Conservation (phyloP, 2,797 vertebrate species). For the Netta rufina region DNA sequence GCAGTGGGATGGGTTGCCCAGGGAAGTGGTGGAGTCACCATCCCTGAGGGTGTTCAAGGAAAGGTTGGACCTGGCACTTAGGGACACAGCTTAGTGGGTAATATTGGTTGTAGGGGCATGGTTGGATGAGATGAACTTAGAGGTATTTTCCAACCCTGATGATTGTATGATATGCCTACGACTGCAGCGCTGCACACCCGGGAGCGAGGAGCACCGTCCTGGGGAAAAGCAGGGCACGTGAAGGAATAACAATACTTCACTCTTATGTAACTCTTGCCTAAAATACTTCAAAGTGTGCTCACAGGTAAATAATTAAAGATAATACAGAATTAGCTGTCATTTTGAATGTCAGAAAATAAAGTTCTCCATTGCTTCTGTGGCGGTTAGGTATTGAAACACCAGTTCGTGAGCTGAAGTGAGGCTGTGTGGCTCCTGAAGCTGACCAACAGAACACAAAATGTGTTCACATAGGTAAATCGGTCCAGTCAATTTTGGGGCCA, state of each 20-base stretch:
- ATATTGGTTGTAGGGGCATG: too few species aligned
- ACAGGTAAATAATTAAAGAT: conserved; percentile 63
- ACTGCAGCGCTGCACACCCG: background rate
- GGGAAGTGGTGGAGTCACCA: too few species aligned
- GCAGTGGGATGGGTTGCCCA: too few species aligned
- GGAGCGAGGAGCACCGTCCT: background rate
- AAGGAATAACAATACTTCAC: conserved; percentile 30
- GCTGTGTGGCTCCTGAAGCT: background rate
- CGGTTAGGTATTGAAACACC: background rate
- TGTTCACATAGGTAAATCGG: background rate
- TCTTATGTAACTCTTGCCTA: conserved; percentile 63
- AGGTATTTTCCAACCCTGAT: too few species aligned
- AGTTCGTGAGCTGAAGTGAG: background rate
- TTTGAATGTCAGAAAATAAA: conserved; percentile 11
- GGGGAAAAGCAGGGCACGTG: conserved; percentile 24
- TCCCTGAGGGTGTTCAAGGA: too few species aligned
- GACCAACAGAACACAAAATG: background rate
- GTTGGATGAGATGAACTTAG: too few species aligned
- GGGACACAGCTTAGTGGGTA: too few species aligned
- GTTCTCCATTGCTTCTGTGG: background rate
- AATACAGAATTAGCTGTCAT: conserved; percentile 41
- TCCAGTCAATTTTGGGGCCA: background rate
- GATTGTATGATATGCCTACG: background rate
- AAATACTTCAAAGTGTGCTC: conserved; percentile 64
- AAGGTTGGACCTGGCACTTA: too few species aligned